These are phyloP conservation scores for Phallusia fumigata DNA, from an alignment of 23 tunicate species.

Conservation along the genomic window DNA sequence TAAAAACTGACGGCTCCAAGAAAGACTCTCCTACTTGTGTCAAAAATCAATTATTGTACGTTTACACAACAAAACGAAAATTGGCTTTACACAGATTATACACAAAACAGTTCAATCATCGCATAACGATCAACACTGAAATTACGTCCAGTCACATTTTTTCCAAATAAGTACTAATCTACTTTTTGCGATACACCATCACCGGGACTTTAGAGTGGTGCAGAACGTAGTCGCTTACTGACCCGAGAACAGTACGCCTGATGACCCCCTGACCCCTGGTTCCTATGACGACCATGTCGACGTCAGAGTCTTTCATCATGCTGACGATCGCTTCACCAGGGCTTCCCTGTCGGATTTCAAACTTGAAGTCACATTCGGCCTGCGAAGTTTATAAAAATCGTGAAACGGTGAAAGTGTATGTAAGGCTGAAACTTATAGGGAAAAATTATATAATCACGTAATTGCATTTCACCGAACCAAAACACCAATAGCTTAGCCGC, in stretches of 20 bases:
- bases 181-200: slow-evolving; percentile 12
- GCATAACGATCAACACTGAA: no score
- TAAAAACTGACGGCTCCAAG: no score
- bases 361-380: slow-evolving; percentile 5
- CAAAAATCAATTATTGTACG: no score
- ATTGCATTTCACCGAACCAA: not conserved
- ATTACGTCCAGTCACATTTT: no score
- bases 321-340: slow-evolving; percentile 28
- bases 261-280: slow-evolving; percentile 37
- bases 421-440: no score
- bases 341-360: not conserved
- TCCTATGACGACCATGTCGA: slow-evolving; percentile 32
- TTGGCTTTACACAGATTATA: no score
- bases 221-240: slow-evolving; percentile 47
- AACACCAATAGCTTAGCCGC: not conserved
- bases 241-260: slow-evolving; percentile 41
- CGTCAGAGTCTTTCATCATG: slow-evolving; percentile 17
- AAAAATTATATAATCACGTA: not conserved
- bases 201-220: slow-evolving; percentile 41
- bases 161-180: not conserved
- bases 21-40: no score
- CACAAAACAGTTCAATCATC: no score
- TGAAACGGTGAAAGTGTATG: no score
- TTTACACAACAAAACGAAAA: no score
- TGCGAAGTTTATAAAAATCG: not conserved